A percentile compares a stretch with the other conserved stretches of the same genome.
Evolutionary conservation across 2,888 invertebrate species (phyloP).

Genomic region (Melikaiella ostensackeni): DNA sequence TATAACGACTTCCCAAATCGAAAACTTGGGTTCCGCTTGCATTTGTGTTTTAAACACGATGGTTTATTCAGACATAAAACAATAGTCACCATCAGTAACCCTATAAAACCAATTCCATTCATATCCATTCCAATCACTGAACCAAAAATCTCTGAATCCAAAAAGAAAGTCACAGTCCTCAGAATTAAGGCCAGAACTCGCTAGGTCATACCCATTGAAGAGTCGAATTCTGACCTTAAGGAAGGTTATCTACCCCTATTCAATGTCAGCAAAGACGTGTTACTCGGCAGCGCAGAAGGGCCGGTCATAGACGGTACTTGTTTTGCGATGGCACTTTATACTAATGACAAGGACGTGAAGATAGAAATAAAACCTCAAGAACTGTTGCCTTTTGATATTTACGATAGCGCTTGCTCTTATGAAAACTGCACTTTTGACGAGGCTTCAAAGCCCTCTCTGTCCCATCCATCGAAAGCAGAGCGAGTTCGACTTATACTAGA

Average conservation of each 20-base stretch:
- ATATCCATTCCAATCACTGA: not conserved
- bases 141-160: not conserved
- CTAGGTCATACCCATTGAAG: not conserved
- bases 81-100: not conserved
- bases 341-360: not conserved
- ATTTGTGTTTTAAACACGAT: not conserved
- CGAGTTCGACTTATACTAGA: not conserved
- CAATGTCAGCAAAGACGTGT: not conserved
- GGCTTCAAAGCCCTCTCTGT: not conserved
- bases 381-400: not conserved
- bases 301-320: not conserved
- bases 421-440: not conserved
- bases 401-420: not conserved
- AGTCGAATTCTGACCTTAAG: not conserved
- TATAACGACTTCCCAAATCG: not conserved
- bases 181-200: not conserved
- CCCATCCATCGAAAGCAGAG: not conserved
- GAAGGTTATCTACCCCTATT: not conserved
- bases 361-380: not conserved
- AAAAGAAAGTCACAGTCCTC: not conserved
- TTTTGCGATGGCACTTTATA: not conserved
- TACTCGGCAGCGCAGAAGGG: not conserved
- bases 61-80: constrained; percentile 1
- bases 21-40: not conserved
- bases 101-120: not conserved